Evolutionary conservation across 2,797 vertebrate species (phyloP), one percentile per base, ranked within the genome.

Genomic region (Intellagama lesueurii): DNA sequence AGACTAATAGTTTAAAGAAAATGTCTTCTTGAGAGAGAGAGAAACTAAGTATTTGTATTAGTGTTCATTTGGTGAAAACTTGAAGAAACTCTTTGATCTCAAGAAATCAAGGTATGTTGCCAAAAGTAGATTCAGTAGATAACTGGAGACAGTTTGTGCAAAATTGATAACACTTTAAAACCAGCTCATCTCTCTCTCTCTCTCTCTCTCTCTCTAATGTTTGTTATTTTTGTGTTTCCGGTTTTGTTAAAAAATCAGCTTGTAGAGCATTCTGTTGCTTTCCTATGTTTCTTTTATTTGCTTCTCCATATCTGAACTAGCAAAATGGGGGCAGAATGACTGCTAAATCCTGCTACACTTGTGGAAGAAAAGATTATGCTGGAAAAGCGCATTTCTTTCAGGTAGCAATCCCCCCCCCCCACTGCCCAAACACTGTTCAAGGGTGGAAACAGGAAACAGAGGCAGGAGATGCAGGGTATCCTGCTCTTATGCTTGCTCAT

Each of bases 61-160:
- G 56, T 26, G 87, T 14, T 24, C 7, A 19, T 35, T 69, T 83
- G 64, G 32, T 9, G 2, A 19, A 24, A 75, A 60, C 22, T 24
- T 35, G 26, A 72, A 77, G 88, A 66, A 94, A 92, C 26, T 69
- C 75, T 91, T 69, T 91, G 81, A 78, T 80, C 88, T n/a, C n/a
- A n/a, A n/a, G n/a, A 93, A 89, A 95, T 60, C 47, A 89, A 69
- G 70, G 86, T 68, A 22, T 73, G 9, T 79, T 91, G 40, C 44
- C 76, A 89, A 88, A 78, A 76, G 1, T 30, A 84, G 75, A 87
- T 4, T 89, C 40, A 93, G 86, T 1, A 76, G 52, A 92, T 86
- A n/a, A 91, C 68, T 78, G 32, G 22, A 73, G 0, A 0, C 70
- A 93, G 76, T 81, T 75, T 90, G 7, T 2, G n/a, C 77, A 91